phyloP scores from a whole-genome alignment of 2,797 vertebrate species.

The Benthosema pterotum region DNA sequence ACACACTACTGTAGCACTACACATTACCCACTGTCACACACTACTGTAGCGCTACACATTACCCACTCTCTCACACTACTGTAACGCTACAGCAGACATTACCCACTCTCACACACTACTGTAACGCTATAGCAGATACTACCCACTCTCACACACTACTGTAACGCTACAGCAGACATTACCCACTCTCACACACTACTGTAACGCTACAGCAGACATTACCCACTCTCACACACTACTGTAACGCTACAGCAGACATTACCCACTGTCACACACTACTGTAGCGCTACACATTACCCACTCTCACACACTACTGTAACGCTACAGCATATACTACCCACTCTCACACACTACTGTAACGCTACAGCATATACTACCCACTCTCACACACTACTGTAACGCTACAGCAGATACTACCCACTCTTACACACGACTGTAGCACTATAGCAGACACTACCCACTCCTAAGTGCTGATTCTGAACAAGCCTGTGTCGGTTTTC shows the following conservation, averaged over 20 bases:
- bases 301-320: slow-evolving; percentile 11
- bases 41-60: slow-evolving; percentile 3
- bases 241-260: slow-evolving; percentile 12
- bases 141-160: slow-evolving; percentile 26
- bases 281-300: slow-evolving; percentile 16
- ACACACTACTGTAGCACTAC: not conserved
- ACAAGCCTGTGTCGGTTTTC: slow-evolving; percentile 29
- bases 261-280: slow-evolving; percentile 25
- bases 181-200: slow-evolving; percentile 26
- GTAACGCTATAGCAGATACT: slow-evolving; percentile 27
- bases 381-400: slow-evolving; percentile 11
- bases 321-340: slow-evolving; percentile 25
- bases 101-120: too few relatives aligned
- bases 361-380: slow-evolving; percentile 25
- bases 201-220: slow-evolving; percentile 12
- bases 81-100: not conserved
- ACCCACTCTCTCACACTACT: slow-evolving; percentile 23
- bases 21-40: slow-evolving; percentile 33
- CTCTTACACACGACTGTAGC: slow-evolving; percentile 5
- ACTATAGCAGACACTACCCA: slow-evolving; percentile 25
- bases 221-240: slow-evolving; percentile 25
- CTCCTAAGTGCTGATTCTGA: slow-evolving; percentile 46
- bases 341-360: slow-evolving; percentile 11
- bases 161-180: slow-evolving; percentile 12
- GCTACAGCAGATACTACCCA: not conserved